A percentile compares a stretch with the other conserved stretches of the same genome.
Evolutionary conservation across 2,888 invertebrate genomes (phyloP).

Genomic region (Tenthredo mesomela): DNA sequence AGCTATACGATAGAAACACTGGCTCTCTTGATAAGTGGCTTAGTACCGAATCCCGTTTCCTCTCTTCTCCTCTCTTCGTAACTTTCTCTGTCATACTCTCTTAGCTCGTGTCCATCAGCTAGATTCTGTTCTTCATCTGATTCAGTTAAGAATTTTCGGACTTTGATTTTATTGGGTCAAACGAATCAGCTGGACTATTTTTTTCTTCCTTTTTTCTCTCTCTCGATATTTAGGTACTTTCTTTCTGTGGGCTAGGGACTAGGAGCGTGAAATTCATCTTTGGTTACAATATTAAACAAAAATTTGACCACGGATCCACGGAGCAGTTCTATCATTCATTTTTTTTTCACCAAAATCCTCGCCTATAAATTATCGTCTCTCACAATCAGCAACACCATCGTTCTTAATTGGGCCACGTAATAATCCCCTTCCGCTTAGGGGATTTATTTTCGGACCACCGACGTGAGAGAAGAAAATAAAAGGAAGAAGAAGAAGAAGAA

Average conservation of each 20-base stretch:
- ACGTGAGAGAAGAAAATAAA: constrained; percentile 46
- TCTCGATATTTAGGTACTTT: background rate
- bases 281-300: background rate
- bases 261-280: background rate
- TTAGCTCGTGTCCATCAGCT: background rate
- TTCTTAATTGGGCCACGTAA: constrained; percentile 68
- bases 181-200: constrained; percentile 6
- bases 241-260: background rate
- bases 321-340: constrained; percentile 25
- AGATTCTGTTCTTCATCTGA: constrained; percentile 3
- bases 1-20: constrained; percentile 47
- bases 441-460: constrained; percentile 62
- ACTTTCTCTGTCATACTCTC: constrained; percentile 5
- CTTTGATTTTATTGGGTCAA: constrained; percentile 45
- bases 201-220: background rate
- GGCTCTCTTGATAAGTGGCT: constrained; percentile 68
- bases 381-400: constrained; percentile 53
- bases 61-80: constrained; percentile 4
- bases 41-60: constrained; percentile 56
- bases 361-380: constrained; percentile 60
- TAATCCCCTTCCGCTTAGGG: constrained; percentile 65
- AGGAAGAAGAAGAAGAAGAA: constrained; percentile 49
- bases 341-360: constrained; percentile 33
- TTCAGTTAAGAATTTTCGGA: constrained; percentile 44
- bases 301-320: background rate